Base-by-base conservation (phyloP, 2,113 vertebrate species). In the Toxotes chatareus region DNA sequence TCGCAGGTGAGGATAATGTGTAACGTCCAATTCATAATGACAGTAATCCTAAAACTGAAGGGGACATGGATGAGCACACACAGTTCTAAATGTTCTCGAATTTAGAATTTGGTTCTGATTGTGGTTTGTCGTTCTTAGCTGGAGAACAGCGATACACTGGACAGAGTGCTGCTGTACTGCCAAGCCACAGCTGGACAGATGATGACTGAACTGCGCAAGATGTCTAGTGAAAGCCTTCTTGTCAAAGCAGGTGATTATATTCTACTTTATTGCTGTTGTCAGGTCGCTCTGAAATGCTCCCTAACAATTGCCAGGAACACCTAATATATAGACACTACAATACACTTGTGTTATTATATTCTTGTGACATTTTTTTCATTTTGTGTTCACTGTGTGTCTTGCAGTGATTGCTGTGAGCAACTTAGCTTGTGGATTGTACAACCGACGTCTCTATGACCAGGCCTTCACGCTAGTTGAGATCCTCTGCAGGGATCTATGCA, bases 341-440 rank as follows among this genome's bases (percentile, higher is more conserved):
- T 27, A 27, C 27, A 27, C 27, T 27, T 27, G 21, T 47, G 3
- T 36, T 38, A 12, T 34, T 11, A 38, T 49, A 59, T 1, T 65
- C 11, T 47, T 47, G 2, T 70, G 1, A 9, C 8, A 17, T 31
- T 32, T 23, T 46, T 27, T 8, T 47, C 0, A n/a, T 49, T 59
- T 36, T 60, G 7, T 79, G 11, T 74, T 77, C 9, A 40, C 8
- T 1, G 4, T 76, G 11, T 77, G 8, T 23, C 13, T 13, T 60
- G 4, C 85, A 99, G 97, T 93, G 23, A 92, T 91, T 2, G 94
- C 95, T 7, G 79, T 96, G 4, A 97, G 93, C 90, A 96, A 96
- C 79, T 80, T 99, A 70, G 94, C 94, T n/a, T 96, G 96, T 72
- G 93, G 94, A 66, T 94, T 99, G 89, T 97, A 96, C 70, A 96